Evolutionary conservation across 1,140 invertebrate genomes (phyloP).

Genomic region (Lordiphosa collinella): DNA sequence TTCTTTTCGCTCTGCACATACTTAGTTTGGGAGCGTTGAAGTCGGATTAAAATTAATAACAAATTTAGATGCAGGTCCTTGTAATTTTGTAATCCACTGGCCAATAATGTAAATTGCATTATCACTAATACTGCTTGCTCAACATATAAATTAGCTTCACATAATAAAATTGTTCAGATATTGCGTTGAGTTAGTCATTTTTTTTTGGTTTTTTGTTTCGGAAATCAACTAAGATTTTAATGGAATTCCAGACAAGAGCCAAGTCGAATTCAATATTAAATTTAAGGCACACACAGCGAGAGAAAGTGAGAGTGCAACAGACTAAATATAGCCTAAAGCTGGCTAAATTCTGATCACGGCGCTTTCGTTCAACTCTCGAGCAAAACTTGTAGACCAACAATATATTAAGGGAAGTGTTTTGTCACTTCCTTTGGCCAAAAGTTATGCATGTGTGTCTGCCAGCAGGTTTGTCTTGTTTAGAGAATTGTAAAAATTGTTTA

Average conservation of each 20-base stretch:
- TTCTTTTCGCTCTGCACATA: constrained; percentile 24
- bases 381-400: constrained; percentile 23
- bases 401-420: constrained; percentile 39
- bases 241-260: constrained; percentile 2
- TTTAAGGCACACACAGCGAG: background rate
- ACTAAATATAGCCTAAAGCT: background rate
- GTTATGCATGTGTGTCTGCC: constrained; percentile 1
- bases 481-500: no score
- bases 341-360: constrained; percentile 16
- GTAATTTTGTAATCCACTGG: constrained; percentile 35
- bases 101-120: constrained; percentile 53
- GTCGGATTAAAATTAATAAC: constrained; percentile 42
- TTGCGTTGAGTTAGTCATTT: background rate
- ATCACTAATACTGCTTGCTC: constrained; percentile 50
- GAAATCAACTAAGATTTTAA: background rate
- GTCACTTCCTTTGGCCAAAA: constrained; percentile 4
- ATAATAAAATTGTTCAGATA: constrained; percentile 10
- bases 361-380: background rate
- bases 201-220: background rate
- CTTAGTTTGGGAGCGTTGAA: constrained; percentile 25
- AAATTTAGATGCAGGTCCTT: constrained; percentile 12
- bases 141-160: constrained; percentile 20
- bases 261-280: constrained; percentile 26
- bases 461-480: no score
- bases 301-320: background rate